phyloP scores from a whole-genome alignment of 2,797 vertebrate species.

The Xiphophorus birchmanni region DNA sequence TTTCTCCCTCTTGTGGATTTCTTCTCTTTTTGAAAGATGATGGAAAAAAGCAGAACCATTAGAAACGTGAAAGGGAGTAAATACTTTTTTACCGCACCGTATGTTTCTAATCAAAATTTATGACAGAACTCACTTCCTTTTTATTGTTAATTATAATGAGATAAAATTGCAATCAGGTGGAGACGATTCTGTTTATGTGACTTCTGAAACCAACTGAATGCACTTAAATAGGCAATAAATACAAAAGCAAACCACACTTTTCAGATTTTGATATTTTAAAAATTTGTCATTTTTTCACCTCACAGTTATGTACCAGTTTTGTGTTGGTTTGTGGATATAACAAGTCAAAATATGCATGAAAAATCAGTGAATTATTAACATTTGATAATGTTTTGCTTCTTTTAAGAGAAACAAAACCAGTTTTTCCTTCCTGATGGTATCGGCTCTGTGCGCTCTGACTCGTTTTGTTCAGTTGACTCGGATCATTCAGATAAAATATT shows the following conservation, averaged over 20 bases:
- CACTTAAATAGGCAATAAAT: neutral
- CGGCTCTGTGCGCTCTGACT: neutral
- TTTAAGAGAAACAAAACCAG: neutral
- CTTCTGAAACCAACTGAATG: neutral
- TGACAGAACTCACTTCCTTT: neutral
- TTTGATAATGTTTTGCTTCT: neutral
- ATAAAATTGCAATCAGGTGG: neutral
- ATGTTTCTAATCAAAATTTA: neutral
- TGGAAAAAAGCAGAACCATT: neutral
- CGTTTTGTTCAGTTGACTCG: neutral
- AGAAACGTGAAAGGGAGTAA: neutral
- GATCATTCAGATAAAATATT: conserved; percentile 12
- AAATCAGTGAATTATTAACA: neutral
- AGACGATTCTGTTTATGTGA: neutral
- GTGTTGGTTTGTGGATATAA: neutral
- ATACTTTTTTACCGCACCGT: neutral
- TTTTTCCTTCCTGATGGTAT: neutral
- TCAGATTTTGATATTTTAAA: neutral
- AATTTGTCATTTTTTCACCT: fast-evolving
- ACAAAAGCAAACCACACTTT: neutral
- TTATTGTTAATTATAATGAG: neutral
- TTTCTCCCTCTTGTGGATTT: neutral
- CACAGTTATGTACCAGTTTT: neutral
- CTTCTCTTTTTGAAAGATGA: neutral
- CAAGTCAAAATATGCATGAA: neutral